Evolutionary conservation across 2,888 invertebrate species (phyloP), one percentile per base, ranked within the genome.

Genomic region (Tubulanus polymorphus): DNA sequence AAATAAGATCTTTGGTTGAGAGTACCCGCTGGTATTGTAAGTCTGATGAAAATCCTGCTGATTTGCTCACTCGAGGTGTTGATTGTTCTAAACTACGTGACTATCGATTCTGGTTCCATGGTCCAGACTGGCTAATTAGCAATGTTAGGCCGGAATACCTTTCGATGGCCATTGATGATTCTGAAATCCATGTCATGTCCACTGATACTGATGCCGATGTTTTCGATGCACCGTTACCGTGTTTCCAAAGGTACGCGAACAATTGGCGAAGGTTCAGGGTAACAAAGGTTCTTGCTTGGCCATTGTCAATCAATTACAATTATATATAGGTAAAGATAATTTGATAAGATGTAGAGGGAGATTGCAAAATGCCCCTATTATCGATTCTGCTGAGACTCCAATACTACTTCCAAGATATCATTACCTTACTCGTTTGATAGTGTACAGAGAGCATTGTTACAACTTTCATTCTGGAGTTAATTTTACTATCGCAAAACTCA

Each of bases 21-120:
- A 23, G 10, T 3, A n/a, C 23, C 15, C n/a, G n/a, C 10, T 3
- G n/a, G 3, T 26, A 26, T 20, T 26, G 25, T 20, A n/a, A n/a
- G 5, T n/a, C 48, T 6, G 3, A 3, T 26, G 6, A 48, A n/a
- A 48, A 48, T 27, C 48, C 48, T 3, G 48, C 48, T 3, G 48
- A 48, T 20, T 23, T 48, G n/a, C 28, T 48, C 25, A 48, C 48
- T 18, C 25, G 48, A 6, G 48, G 48, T n/a, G 23, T 41, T 23
- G 23, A 5, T 15, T 20, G 41, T 41, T 5, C 18, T 5, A 5
- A 15, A 15, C 23, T 41, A 41, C 6, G 15, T 3, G 20, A 15
- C 6, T 5, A 5, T 3, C 6, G 23, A 5, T 8, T 8, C 20
- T 41, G 41, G 41, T 41, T 18, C 20, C 5, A 5, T 8, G 41